Conservation (phyloP, 2,113 vertebrate species). For the Rafetus swinhoei region DNA sequence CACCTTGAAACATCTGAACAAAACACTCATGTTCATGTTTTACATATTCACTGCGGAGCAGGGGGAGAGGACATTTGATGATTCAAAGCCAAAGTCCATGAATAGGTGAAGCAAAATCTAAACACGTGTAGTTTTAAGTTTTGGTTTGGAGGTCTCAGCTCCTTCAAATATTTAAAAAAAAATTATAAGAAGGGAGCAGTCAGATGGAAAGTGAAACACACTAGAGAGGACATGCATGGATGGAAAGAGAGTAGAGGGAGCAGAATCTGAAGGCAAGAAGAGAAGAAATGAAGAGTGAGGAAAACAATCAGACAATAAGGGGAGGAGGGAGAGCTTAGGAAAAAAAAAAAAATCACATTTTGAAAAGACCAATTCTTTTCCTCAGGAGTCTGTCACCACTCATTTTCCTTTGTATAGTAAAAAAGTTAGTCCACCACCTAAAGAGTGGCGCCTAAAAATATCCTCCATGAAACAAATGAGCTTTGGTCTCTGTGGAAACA, state of each 20-base stretch:
- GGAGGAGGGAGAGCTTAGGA: background rate
- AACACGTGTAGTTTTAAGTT: background rate
- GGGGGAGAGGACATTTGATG: constrained; percentile 45
- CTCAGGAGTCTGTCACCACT: background rate
- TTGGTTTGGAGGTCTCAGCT: background rate
- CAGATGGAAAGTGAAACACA: background rate
- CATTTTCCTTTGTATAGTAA: constrained; percentile 56
- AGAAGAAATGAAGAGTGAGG: constrained; percentile 10
- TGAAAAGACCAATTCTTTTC: background rate
- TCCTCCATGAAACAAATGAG: constrained; percentile 27
- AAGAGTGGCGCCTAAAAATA: constrained; percentile 67
- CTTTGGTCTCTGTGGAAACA: constrained; percentile 64
- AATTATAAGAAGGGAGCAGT: background rate
- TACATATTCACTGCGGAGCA: background rate
- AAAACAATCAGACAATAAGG: background rate
- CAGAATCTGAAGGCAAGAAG: background rate
- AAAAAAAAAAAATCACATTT: background rate
- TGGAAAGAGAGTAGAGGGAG: background rate
- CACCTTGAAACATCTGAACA: background rate
- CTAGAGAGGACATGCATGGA: background rate
- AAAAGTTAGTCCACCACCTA: constrained; percentile 37
- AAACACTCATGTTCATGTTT: background rate
- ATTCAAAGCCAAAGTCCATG: background rate
- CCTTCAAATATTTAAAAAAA: background rate
- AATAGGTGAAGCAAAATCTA: background rate